Evolutionary conservation across 1,140 invertebrate species (phyloP).

Genomic region (Sinella curviseta): DNA sequence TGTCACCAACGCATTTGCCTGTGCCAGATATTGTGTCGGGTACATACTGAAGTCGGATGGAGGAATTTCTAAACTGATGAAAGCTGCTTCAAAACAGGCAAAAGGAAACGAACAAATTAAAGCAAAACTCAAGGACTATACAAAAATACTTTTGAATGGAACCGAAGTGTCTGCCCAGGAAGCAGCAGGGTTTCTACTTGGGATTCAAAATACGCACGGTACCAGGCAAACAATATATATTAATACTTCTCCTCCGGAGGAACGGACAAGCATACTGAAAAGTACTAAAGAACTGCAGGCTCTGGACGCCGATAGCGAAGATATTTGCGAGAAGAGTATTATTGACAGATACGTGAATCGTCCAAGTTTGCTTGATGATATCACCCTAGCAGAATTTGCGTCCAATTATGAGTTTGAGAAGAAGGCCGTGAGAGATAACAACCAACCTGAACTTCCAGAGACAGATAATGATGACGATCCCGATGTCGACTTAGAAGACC

Average conservation of each 20-base stretch:
- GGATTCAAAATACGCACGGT: slow-evolving; percentile 43
- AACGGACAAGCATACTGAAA: slow-evolving; percentile 30
- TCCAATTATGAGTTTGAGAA: background rate
- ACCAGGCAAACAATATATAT: slow-evolving; percentile 37
- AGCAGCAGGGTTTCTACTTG: slow-evolving; percentile 49
- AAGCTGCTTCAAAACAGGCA: slow-evolving; percentile 25
- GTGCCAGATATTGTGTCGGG: slow-evolving; percentile 46
- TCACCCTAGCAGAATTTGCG: slow-evolving; percentile 31
- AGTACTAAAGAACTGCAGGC: slow-evolving; percentile 29
- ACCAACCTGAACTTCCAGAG: no score
- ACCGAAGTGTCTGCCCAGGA: slow-evolving; percentile 51
- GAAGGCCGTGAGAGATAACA: background rate
- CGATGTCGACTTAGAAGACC: background rate
- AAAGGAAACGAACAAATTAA: slow-evolving; percentile 12
- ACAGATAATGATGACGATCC: no score
- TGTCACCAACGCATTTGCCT: slow-evolving; percentile 50
- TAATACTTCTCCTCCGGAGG: slow-evolving; percentile 31
- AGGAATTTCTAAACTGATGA: slow-evolving; percentile 42
- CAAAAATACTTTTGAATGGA: slow-evolving; percentile 50
- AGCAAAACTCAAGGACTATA: slow-evolving; percentile 48
- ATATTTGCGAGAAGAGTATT: slow-evolving; percentile 5
- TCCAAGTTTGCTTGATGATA: slow-evolving; percentile 16
- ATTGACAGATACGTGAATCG: slow-evolving; percentile 32
- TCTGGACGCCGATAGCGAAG: slow-evolving; percentile 12
- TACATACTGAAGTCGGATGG: slow-evolving; percentile 45